Percentiles rank a stretch among this genome's conserved stretches.
Evolutionary conservation across 2,797 vertebrate genomes (phyloP).

Genomic region (Syncerus caffer): DNA sequence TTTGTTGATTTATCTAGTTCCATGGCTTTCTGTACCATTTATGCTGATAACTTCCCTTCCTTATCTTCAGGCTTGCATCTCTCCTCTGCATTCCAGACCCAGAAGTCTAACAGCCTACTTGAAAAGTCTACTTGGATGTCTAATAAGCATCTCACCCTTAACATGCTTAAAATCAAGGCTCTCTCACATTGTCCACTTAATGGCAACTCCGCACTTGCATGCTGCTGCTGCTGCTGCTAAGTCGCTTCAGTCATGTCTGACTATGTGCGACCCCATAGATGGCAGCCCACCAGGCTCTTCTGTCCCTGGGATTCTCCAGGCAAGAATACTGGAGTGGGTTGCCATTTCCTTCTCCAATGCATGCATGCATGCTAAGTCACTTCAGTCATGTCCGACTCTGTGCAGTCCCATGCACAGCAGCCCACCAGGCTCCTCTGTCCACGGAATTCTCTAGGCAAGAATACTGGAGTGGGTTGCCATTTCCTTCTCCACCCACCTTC

Average conservation of each 20-base stretch:
- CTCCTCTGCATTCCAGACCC: background rate
- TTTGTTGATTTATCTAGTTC: background rate
- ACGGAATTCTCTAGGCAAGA: background rate
- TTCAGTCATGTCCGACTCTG: background rate
- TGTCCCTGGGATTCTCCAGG: background rate
- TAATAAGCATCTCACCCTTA: background rate
- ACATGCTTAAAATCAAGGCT: background rate
- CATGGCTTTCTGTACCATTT: background rate
- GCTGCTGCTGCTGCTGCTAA: background rate
- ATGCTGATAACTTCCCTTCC: background rate
- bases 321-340: background rate
- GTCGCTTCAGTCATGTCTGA: background rate
- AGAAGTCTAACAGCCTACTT: background rate
- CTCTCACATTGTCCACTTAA: background rate
- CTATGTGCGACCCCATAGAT: background rate
- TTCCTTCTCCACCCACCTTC: background rate
- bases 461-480: background rate
- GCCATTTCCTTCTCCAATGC: background rate
- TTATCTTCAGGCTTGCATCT: background rate
- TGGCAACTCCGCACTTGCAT: background rate
- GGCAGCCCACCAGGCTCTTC: background rate
- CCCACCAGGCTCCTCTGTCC: background rate
- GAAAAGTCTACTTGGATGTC: background rate
- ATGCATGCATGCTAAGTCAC: background rate
- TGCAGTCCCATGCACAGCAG: background rate